A percentile compares a stretch with the other conserved stretches of the same genome.
Evolutionary conservation across 1,140 invertebrate species (phyloP).

Genomic region (Tribolium madens): DNA sequence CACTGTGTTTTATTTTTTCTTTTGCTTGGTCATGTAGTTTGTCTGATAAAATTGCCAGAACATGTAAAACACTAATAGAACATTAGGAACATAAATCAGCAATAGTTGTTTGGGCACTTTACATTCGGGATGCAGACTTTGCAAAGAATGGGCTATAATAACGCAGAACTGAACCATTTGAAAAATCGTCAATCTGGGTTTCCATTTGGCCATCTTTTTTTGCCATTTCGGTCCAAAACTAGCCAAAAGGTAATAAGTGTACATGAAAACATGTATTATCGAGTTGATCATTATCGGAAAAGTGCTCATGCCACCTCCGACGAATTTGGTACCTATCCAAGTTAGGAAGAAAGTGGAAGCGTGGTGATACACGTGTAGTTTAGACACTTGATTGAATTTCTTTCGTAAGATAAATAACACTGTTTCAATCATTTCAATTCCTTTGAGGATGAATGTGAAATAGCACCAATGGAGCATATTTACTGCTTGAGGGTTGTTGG

Average conservation of each 20-base stretch:
- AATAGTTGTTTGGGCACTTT: conserved; percentile 67
- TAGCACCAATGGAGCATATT: conserved; percentile 68
- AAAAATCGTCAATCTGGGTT: conserved; percentile 65
- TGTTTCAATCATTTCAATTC: conserved; percentile 67
- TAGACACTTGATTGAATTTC: conserved; percentile 78
- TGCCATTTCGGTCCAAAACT: conserved; percentile 59
- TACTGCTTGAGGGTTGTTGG: conserved; percentile 70
- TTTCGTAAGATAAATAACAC: conserved; percentile 80
- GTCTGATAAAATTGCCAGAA: conserved; percentile 78
- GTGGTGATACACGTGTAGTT: conserved; percentile 82
- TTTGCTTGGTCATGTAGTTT: conserved; percentile 66
- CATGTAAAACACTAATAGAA: conserved; percentile 76
- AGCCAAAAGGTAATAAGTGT: conserved; percentile 63
- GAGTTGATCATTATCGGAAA: conserved; percentile 60
- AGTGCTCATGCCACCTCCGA: conserved; percentile 65
- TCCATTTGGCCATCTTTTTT: conserved; percentile 59
- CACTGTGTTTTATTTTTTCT: conserved; percentile 6
- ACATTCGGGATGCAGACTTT: conserved; percentile 71
- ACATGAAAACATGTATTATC: conserved; percentile 64
- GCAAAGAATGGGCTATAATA: conserved; percentile 70
- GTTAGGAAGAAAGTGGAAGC: conserved; percentile 73
- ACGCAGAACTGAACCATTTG: conserved; percentile 74
- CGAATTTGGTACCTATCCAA: conserved; percentile 79
- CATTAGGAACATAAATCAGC: conserved; percentile 72
- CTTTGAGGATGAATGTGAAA: conserved; percentile 68